Conservation (phyloP, 2,797 vertebrate genomes). For the Etheostoma perlongum region DNA sequence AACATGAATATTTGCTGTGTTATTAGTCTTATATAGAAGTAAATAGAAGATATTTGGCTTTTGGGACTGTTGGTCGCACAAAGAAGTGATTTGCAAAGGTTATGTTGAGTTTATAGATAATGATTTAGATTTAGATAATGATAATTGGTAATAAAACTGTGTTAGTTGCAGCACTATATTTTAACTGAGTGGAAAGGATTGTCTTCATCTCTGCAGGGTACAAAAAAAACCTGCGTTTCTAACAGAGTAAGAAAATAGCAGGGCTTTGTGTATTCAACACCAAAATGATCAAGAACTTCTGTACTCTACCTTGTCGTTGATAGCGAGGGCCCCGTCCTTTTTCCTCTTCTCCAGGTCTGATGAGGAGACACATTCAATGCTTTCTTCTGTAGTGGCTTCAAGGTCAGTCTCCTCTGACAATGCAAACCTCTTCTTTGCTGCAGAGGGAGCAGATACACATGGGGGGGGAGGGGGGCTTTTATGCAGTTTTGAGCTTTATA, state of each 20-base stretch:
- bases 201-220: slow-evolving; percentile 2
- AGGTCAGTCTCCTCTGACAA: slow-evolving; percentile 78
- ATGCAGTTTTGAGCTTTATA: slow-evolving; percentile 11
- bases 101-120: neutral
- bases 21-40: neutral
- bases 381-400: slow-evolving; percentile 81
- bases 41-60: neutral
- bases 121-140: neutral
- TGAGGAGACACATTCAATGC: slow-evolving; percentile 77
- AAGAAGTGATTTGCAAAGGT: neutral
- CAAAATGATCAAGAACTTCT: slow-evolving; percentile 13
- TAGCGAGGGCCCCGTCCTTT: slow-evolving; percentile 63
- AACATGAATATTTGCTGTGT: neutral
- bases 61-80: neutral
- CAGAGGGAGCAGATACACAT: slow-evolving; percentile 32
- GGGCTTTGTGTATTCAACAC: neutral
- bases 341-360: slow-evolving; percentile 76
- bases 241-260: neutral
- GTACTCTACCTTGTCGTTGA: slow-evolving; percentile 62
- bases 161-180: neutral
- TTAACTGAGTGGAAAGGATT: neutral
- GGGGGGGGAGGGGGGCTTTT: neutral
- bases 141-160: neutral
- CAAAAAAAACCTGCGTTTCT: neutral
- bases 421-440: slow-evolving; percentile 79